A percentile compares a stretch with the other conserved stretches of the same genome.
Conservation (phyloP, 2,797 vertebrate species). For the Anisognathus igniventris region DNA sequence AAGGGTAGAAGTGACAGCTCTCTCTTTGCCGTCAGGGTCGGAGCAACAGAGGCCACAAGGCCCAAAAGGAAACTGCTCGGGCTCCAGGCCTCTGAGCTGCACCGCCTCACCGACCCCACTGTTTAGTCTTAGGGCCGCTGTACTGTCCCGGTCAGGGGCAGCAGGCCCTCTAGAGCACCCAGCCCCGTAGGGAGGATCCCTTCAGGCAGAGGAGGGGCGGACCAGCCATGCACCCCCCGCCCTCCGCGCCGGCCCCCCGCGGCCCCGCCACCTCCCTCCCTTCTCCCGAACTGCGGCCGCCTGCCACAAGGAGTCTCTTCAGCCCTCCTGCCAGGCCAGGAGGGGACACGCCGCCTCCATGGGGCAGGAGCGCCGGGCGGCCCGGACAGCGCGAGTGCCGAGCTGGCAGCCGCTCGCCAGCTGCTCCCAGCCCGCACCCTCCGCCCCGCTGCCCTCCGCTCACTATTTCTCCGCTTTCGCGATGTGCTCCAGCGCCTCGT, state of each 20-base stretch:
- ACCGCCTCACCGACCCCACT: not conserved
- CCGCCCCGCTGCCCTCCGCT: not conserved
- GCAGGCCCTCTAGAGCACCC: no score
- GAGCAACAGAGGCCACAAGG: not conserved
- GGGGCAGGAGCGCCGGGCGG: not conserved
- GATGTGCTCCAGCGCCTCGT: slow-evolving; percentile 93
- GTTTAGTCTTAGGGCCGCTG: rapidly evolving
- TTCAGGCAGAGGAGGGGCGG: rapidly evolving
- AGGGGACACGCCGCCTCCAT: rapidly evolving
- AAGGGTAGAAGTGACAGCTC: not conserved
- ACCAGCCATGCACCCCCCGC: rapidly evolving
- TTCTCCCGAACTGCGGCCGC: rapidly evolving
- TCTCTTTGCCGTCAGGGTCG: no score
- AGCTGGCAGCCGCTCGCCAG: not conserved
- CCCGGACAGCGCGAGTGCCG: not conserved
- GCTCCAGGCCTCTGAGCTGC: not conserved
- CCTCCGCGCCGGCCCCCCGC: rapidly evolving
- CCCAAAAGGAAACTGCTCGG: no score
- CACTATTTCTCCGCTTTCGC: slow-evolving; percentile 96
- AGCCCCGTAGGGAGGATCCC: rapidly evolving
- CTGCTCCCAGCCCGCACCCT: not conserved
- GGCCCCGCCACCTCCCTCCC: no score
- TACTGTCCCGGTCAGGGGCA: rapidly evolving
- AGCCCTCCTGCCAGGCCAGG: not conserved
- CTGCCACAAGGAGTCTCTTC: rapidly evolving